Evolutionary conservation across 2,113 vertebrate species (phyloP), one percentile per base, ranked within the genome.

Genomic region (Chaenocephalus aceratus): DNA sequence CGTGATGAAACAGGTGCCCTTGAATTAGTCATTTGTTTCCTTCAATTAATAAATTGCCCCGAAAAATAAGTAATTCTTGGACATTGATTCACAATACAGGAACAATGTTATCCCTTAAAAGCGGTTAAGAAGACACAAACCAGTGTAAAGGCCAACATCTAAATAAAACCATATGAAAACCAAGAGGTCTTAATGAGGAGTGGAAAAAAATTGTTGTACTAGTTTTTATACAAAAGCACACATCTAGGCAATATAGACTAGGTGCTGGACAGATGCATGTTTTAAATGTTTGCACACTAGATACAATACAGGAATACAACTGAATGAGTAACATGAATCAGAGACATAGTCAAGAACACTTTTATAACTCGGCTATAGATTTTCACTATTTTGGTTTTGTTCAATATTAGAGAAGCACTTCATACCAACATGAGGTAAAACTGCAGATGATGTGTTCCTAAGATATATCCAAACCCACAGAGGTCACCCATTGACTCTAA

Each of bases 1-100:
- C 4, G 1, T 6, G 7, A 53, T 62, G 36, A 46, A 54, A 68
- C 14, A 59, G 21, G 2, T 14, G 14, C 41, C 15, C 8, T 21
- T 60, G 2, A 62, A 51, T 70, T 61, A 14, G 16, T 57, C 16
- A 41, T 59, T 58, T 51, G 30, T 52, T 44, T 70, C 52, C 58
- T 58, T 11, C 21, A 56, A 54, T 46, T 8, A 63, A 75, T 26
- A 48, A 57, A 57, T 49, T 2, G 1, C 12, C 10, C 34, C 1
- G 0, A 0, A 18, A 0, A 60, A 45, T 46, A 2, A 21, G 16
- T 53, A 2, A n/a, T 52, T 60, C 5, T 66, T 8, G 0, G 0
- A 1, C 8, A 14, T n/a, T 18, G 26, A 52, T 51, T n/a, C 23
- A 62, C n/a, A 30, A 13, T 4, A 9, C 6, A 57, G 41, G 48